Percentiles rank a stretch among this genome's conserved stretches.
These are phyloP conservation scores for Buathra laborator DNA, from an alignment of 2,888 invertebrate species.

Conservation along the genomic window DNA sequence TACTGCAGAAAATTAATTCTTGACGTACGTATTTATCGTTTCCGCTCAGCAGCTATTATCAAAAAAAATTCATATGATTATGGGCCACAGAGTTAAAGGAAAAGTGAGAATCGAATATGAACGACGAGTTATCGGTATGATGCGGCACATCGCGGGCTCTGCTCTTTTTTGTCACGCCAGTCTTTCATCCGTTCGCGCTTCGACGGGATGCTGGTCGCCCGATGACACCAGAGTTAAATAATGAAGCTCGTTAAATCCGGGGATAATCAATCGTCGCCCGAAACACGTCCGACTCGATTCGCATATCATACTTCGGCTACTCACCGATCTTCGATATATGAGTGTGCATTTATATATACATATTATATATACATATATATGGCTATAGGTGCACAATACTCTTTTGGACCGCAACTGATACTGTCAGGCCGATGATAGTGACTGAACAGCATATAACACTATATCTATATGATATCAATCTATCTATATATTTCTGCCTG, in stretches of 20 bases:
- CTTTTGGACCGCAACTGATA: constrained; percentile 34
- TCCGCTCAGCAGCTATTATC: background rate
- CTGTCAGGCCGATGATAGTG: constrained; percentile 37
- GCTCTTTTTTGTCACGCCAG: constrained; percentile 27
- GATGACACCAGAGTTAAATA: constrained; percentile 59
- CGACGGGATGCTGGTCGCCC: constrained; percentile 17
- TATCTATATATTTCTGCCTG: constrained; percentile 46
- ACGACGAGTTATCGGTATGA: constrained; percentile 31
- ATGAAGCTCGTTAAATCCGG: constrained; percentile 63
- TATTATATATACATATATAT: constrained; percentile 23
- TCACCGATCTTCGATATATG: background rate
- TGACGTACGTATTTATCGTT: background rate
- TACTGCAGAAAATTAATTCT: background rate
- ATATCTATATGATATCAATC: constrained; percentile 26
- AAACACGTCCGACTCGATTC: constrained; percentile 57
- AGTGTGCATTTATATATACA: constrained; percentile 4
- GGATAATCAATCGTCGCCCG: constrained; percentile 63
- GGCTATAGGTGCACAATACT: background rate
- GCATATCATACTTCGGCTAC: constrained; percentile 47
- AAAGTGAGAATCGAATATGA: constrained; percentile 1
- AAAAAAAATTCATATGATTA: constrained; percentile 3
- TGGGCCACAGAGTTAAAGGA: background rate
- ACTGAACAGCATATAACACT: constrained; percentile 10
- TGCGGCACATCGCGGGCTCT: constrained; percentile 15
- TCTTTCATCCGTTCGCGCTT: constrained; percentile 29